A percentile compares a stretch with the other conserved stretches of the same genome.
Conservation (phyloP, 2,888 invertebrate genomes). For the Cataglyphis rosenhaueri region DNA sequence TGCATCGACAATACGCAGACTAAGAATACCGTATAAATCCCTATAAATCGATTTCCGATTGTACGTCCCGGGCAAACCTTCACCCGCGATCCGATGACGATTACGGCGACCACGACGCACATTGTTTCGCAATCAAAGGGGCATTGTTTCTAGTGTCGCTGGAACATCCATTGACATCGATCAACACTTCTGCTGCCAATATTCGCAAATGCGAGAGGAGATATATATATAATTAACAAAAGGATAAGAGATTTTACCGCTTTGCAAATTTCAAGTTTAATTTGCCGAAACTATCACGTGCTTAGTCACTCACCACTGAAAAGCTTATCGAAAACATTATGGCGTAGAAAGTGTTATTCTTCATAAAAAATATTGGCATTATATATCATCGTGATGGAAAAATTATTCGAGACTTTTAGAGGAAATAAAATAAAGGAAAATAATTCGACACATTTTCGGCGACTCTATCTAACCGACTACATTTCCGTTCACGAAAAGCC, state of each 20-base stretch:
- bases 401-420: background rate
- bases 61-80: conserved; percentile 61
- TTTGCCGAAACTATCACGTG: background rate
- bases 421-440: conserved; percentile 34
- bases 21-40: conserved; percentile 62
- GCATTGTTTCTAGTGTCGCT: conserved; percentile 71
- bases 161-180: conserved; percentile 66
- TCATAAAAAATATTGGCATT: background rate
- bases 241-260: background rate
- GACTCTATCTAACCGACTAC: conserved; percentile 12
- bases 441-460: conserved; percentile 49
- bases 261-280: background rate
- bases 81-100: conserved; percentile 65
- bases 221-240: background rate
- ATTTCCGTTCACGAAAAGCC: conserved; percentile 56
- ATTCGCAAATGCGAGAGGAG: conserved; percentile 35
- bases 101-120: conserved; percentile 62
- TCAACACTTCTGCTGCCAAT: conserved; percentile 66
- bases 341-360: background rate
- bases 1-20: conserved; percentile 37
- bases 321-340: background rate
- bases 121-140: conserved; percentile 75
- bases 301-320: background rate
- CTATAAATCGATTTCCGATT: conserved; percentile 75
- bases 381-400: background rate